Evolutionary conservation across 53 echinoderm and acorn worm species (phyloP), one percentile per base, ranked within the genome.

Genomic region (Apostichopus leukothele): DNA sequence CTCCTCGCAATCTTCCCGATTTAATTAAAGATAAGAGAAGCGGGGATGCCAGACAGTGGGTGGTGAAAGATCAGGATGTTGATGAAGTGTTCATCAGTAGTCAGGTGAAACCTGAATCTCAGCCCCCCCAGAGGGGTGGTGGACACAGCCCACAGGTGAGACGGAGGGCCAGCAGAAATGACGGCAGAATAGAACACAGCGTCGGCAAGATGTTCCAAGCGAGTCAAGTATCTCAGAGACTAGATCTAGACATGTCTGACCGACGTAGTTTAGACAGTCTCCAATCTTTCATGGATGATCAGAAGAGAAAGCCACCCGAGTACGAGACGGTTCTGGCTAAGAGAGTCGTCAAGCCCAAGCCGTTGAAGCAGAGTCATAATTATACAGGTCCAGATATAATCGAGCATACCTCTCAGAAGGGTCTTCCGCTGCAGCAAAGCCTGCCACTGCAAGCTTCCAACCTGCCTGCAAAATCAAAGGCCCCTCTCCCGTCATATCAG

Each of bases 51-150:
- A 81, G 59, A 57, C 60, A 39, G 60, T 85, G 85, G 85, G 66
- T 85, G 50, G 26, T 85, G 13, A 63, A 85, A 50, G 55, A 51
- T 39, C n/a, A 0, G 18, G 76, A 76, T 14, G 61, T 66, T 84
- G 85, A 85, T 85, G 85, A 67, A 68, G 67, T 85, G 9, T 85
- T 85, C 16, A 85, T 85, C 23, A 85, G 67, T 9, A 85, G 85
- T 85, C 85, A 85, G 66, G 85, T 50, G 5, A 27, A 26, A 23
- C 85, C 85, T 12, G 85, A 67, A 22, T 85, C 85, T 67, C 63
- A 85, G 19, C 60, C 84, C 83, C 54, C 53, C 6, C 57, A 60
- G 26, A 67, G 66, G 50, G 71, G 71, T 18, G 39, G 27, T 25
- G 39, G 39, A 39, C 85, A 60, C 39, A 50, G 21, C 0, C 16